Base-by-base conservation (phyloP, 2,888 invertebrate genomes). In the Peribatodes rhomboidaria region DNA sequence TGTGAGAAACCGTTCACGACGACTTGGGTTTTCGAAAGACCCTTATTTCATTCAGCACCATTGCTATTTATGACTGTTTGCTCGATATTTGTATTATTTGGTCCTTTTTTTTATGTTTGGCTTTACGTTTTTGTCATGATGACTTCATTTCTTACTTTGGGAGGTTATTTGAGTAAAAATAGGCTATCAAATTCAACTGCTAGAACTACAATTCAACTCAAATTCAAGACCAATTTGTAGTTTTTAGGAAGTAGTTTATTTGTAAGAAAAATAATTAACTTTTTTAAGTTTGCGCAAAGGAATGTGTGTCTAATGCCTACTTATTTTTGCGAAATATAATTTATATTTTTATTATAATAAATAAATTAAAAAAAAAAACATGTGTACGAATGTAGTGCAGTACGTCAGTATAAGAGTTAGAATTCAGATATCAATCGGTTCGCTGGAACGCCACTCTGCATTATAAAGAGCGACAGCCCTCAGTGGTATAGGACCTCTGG, bases 371-470 rank as follows among this genome's bases (percentile, higher is more conserved):
- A n/a, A n/a, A n/a, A n/a, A n/a, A n/a, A n/a, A n/a, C n/a, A n/a
- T n/a, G n/a, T n/a, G n/a, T n/a, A n/a, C n/a, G n/a, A n/a, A n/a
- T n/a, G n/a, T n/a, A n/a, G n/a, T n/a, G n/a, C n/a, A n/a, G 54
- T 37, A 41, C 47, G 58, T 49, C 44, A 69, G 56, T 68, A 70
- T 70, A 75, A 61, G 71, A 63, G 67, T 69, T 54, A 70, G 68
- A 57, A 72, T 68, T 67, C 70, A 73, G 74, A 81, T 79, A 75
- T 75, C 72, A 70, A 78, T 79, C 74, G 72, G 68, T 68, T 71
- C 67, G 66, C 71, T 76, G 70, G 78, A 82, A 83, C 76, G 85
- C 82, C 87, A 86, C 80, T 86, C 80, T 69, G 72, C 70, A 83
- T 85, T 82, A 85, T 74, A 78, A 72, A 76, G 71, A 78, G 75